Evolutionary conservation across 2,888 invertebrate species (phyloP).

Genomic region (Drosophila mayaguana): DNA sequence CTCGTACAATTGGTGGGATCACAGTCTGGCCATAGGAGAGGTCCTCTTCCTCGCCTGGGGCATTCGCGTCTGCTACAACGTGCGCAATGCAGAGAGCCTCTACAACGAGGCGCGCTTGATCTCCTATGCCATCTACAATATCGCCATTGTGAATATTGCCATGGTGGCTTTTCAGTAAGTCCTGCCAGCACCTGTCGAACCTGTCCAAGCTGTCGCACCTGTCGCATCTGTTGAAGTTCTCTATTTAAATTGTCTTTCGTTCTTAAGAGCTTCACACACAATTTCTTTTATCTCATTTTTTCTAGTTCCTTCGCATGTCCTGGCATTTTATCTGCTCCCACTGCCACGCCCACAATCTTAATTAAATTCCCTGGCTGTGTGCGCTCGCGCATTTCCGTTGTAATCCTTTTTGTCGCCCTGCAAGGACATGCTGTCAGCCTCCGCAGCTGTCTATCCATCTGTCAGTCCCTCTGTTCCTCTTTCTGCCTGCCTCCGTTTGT

Average conservation of each 20-base stretch:
- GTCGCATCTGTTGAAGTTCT: not conserved
- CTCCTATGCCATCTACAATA: conserved; percentile 97
- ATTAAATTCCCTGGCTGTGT: conserved; percentile 74
- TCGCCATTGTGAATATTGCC: conserved; percentile 95
- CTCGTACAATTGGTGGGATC: conserved; percentile 97
- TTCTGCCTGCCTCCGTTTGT: not conserved
- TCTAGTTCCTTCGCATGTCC: conserved; percentile 45
- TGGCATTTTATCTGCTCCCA: conserved; percentile 37
- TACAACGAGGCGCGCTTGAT: conserved; percentile 97
- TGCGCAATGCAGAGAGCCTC: conserved; percentile 95
- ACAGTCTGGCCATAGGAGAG: conserved; percentile 94
- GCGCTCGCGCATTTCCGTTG: conserved; percentile 56
- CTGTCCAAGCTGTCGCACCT: not conserved
- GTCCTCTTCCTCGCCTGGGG: conserved; percentile 93
- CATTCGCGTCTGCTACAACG: conserved; percentile 93
- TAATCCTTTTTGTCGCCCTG: conserved; percentile 70
- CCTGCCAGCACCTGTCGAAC: conserved; percentile 2
- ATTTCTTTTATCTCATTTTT: conserved; percentile 1
- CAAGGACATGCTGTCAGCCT: conserved; percentile 32
- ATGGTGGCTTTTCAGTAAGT: conserved; percentile 98
- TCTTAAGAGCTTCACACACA: conserved; percentile 35
- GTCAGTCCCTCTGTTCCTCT: not conserved
- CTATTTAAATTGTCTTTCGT: conserved; percentile 42
- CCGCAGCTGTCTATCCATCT: not conserved
- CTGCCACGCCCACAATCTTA: conserved; percentile 60